Evolutionary conservation across 1,140 invertebrate genomes (phyloP).

Genomic region (Solenopsis invicta): DNA sequence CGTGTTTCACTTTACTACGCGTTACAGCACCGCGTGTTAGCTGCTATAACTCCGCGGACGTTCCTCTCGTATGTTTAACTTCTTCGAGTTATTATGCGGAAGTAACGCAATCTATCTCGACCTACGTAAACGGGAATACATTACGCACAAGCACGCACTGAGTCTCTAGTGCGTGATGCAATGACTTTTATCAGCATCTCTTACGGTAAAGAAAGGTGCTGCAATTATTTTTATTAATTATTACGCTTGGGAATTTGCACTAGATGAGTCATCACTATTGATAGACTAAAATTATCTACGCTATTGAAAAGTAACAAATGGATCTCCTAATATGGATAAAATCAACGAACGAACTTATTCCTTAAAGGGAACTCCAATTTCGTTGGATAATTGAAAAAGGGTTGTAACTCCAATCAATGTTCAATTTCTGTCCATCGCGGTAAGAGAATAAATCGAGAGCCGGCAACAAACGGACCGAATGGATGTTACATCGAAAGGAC

Average conservation of each 20-base stretch:
- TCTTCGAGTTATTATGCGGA: slow-evolving; percentile 63
- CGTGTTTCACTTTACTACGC: slow-evolving; percentile 60
- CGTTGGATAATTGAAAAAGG: slow-evolving; percentile 7
- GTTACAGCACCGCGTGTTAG: slow-evolving; percentile 49
- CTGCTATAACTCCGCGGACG: slow-evolving; percentile 57
- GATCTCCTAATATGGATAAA: not conserved
- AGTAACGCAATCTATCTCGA: slow-evolving; percentile 61
- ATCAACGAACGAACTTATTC: not conserved
- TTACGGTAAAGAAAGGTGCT: not conserved
- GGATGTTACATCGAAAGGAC: slow-evolving; percentile 50
- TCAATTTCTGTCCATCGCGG: slow-evolving; percentile 15
- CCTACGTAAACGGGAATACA: slow-evolving; percentile 56
- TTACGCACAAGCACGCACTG: slow-evolving; percentile 57
- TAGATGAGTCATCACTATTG: not conserved
- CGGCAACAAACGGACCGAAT: slow-evolving; percentile 15
- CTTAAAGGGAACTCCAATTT: not conserved
- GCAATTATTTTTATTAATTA: slow-evolving; percentile 31
- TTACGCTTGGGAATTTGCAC: not conserved
- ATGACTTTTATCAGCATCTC: slow-evolving; percentile 38
- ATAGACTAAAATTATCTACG: not conserved
- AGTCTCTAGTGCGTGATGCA: slow-evolving; percentile 20
- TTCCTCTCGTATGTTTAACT: slow-evolving; percentile 60
- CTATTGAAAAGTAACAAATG: not conserved
- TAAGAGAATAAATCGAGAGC: slow-evolving; percentile 45
- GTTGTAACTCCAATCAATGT: slow-evolving; percentile 13